Percentiles rank a stretch among this genome's conserved stretches.
These are phyloP conservation scores for Bacillus rossius DNA, from an alignment of 1,140 invertebrate genomes.

Conservation along the genomic window DNA sequence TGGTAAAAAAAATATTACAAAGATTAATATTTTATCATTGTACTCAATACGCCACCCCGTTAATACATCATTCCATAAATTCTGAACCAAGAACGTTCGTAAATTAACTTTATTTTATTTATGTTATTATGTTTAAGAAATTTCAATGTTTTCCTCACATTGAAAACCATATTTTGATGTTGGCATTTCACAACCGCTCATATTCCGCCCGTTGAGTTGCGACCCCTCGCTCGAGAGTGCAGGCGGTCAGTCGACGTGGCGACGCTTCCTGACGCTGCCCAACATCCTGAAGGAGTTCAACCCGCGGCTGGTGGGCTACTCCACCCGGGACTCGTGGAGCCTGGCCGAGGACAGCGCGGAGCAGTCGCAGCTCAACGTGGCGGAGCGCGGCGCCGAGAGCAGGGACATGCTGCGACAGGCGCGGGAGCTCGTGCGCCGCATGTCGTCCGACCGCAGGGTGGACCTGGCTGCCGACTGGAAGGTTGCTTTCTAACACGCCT, in stretches of 20 bases:
- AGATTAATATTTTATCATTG: too few species aligned
- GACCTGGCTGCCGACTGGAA: constrained; percentile 70
- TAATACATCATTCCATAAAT: too few species aligned
- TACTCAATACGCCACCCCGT: too few species aligned
- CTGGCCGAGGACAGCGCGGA: constrained; percentile 5
- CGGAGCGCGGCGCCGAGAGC: constrained; percentile 64
- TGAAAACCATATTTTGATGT: too few species aligned
- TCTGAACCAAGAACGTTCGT: too few species aligned
- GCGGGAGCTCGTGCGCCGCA: constrained; percentile 57
- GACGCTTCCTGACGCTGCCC: constrained; percentile 59
- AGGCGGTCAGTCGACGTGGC: constrained; percentile 63
- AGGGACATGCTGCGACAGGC: constrained; percentile 64
- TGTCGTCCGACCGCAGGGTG: constrained; percentile 55
- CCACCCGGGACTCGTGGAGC: not conserved
- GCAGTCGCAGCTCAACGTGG: constrained; percentile 59
- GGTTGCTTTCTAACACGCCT: constrained; percentile 38
- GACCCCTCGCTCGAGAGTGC: too few species aligned
- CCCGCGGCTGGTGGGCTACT: constrained; percentile 17
- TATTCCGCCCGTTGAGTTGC: too few species aligned
- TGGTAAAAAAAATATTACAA: too few species aligned
- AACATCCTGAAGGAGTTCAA: constrained; percentile 57
- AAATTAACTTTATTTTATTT: too few species aligned
- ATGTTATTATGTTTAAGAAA: too few species aligned
- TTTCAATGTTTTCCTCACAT: too few species aligned
- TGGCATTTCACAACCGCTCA: too few species aligned